Base-by-base conservation (phyloP, 2,888 invertebrate species). In the Eupithecia centaureata region DNA sequence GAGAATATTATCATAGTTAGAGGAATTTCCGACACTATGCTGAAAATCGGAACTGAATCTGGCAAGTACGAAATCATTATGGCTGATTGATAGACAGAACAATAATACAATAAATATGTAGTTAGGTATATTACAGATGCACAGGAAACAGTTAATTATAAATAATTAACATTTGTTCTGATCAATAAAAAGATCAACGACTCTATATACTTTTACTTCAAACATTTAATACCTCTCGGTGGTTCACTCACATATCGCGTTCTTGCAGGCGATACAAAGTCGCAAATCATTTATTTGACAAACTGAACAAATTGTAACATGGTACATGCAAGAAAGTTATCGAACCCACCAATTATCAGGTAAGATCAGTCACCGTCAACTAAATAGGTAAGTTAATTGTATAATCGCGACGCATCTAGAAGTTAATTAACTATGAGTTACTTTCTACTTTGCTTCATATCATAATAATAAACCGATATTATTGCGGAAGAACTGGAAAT, bases 361-460 rank as follows among this genome's bases (percentile, higher is more conserved):
- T 13, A 51, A 59, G 35, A 60, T 38, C 28, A 56, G 27, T 27
- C 62, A 28, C 22, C 61, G 22, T 30, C 28, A 47, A 22, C 12
- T 32, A 32, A 61, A 33, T 28, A 32, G 47, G 47, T 22, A 32
- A 64, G 58, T 59, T 27, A 65, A 70, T 67, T 70, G 52, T 65
- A 54, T 61, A 63, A 67, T 62, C 35, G 25, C 33, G 22, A 47
- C 10, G 47, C 56, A 61, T 28, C 35, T 74, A 76, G 73, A 78
- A 77, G 77, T 78, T 75, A 79, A 57, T 33, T 78, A 76, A 76
- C 59, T 62, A 78, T 75, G 73, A 75, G 70, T 77, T 75, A 81
- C 82, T 84, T 83, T 83, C 83, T 79, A 79, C 73, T 64, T 74
- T 69, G 68, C 59, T 67, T 72, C 73, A 56, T 73, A 65, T 74